These are phyloP conservation scores for Chaetorhynchus papuensis DNA, from an alignment of 2,113 vertebrate species.

Conservation along the genomic window DNA sequence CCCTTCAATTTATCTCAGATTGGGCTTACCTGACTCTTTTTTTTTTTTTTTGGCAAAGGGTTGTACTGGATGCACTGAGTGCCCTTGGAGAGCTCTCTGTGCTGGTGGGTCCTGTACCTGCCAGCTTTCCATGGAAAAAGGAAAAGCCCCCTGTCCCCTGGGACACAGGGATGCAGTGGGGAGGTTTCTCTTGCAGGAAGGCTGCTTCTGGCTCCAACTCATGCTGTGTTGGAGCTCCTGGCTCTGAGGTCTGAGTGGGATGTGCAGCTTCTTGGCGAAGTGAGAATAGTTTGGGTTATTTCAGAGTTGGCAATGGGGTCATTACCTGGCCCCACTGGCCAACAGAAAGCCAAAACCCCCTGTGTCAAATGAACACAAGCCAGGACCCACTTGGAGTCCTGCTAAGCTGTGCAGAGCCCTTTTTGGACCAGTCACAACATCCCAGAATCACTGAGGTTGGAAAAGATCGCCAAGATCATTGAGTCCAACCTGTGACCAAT, in stretches of 20 bases:
- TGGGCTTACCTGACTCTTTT: not conserved
- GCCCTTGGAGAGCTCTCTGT: accelerated
- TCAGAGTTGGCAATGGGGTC: not conserved
- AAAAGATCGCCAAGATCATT: not conserved
- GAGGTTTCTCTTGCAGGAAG: not conserved
- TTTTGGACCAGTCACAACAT: not conserved
- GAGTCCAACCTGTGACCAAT: not conserved
- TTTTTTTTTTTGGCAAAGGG: not conserved
- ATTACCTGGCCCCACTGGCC: not conserved
- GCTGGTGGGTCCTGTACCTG: not conserved
- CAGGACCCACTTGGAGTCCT: not conserved
- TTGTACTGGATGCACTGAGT: not conserved
- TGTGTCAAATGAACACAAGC: not conserved
- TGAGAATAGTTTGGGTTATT: not conserved
- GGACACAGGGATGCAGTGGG: not conserved
- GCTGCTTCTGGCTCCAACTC: not conserved
- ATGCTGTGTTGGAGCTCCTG: not conserved
- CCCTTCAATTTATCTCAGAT: not conserved
- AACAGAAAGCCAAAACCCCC: not conserved
- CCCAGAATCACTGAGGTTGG: not conserved
- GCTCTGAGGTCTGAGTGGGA: not conserved
- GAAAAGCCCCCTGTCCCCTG: not conserved
- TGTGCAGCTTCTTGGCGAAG: not conserved
- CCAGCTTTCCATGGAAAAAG: not conserved
- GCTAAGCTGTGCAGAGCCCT: not conserved